Conservation (phyloP, 2,797 vertebrate genomes). For the Bryconaethiops microstoma region DNA sequence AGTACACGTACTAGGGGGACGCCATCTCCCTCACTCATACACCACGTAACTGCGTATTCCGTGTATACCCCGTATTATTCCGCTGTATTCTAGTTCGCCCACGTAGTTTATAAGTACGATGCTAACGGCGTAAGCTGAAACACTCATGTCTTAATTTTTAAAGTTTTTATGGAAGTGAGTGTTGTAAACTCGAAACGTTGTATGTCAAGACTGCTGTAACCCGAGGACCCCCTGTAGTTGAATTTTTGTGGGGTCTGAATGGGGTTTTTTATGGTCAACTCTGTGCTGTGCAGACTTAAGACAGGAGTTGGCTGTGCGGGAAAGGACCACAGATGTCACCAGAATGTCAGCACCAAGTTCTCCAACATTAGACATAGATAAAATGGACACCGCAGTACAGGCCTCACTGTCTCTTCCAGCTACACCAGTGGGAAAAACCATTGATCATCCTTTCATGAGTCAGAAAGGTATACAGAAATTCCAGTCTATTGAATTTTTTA, state of each 20-base stretch:
- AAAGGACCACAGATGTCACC: constrained; percentile 88
- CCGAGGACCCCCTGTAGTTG: no score
- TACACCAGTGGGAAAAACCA: constrained; percentile 89
- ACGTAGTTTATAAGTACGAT: no score
- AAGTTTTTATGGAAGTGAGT: no score
- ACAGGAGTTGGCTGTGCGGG: constrained; percentile 93
- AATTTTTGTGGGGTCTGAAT: not conserved
- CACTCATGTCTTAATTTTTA: no score
- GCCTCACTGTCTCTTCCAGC: constrained; percentile 95
- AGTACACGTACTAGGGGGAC: no score
- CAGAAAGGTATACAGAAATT: constrained; percentile 80
- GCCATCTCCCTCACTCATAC: no score
- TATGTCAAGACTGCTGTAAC: no score
- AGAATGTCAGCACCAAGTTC: constrained; percentile 95
- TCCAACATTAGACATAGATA: constrained; percentile 91
- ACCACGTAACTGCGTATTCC: no score
- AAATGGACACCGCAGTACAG: constrained; percentile 92
- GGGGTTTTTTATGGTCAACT: not conserved
- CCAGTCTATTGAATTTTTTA: not conserved
- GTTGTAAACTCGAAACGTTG: no score
- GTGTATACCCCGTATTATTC: no score
- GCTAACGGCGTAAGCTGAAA: no score
- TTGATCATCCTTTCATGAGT: constrained; percentile 87
- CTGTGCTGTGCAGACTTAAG: constrained; percentile 82
- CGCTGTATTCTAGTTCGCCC: no score